phyloP scores from a whole-genome alignment of 1,140 invertebrate genomes.

The Drosophila bocki region DNA sequence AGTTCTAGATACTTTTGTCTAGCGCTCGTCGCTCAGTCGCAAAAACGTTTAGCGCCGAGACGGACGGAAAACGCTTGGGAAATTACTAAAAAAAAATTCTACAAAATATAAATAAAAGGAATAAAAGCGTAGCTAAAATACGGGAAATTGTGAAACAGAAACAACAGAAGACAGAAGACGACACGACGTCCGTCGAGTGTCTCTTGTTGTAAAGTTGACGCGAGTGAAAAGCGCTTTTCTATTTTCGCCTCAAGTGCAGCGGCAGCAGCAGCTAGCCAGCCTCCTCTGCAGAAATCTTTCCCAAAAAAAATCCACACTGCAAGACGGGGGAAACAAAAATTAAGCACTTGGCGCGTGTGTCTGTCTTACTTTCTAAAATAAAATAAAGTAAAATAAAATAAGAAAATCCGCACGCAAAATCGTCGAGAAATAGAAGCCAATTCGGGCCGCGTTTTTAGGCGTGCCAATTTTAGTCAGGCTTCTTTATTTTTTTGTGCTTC shows the following conservation, averaged over 20 bases:
- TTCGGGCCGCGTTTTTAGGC: constrained; percentile 24
- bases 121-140: constrained; percentile 16
- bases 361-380: constrained; percentile 73
- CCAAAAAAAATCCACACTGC: constrained; percentile 5
- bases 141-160: constrained; percentile 28
- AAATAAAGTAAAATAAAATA: constrained; percentile 72
- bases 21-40: constrained; percentile 70
- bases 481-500: background rate
- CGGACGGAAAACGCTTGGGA: constrained; percentile 63
- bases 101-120: constrained; percentile 9
- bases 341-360: constrained; percentile 66
- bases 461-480: constrained; percentile 39
- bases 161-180: constrained; percentile 31
- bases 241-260: constrained; percentile 81
- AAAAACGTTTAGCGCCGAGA: constrained; percentile 77
- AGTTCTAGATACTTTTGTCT: constrained; percentile 84
- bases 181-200: constrained; percentile 37
- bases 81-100: constrained; percentile 36
- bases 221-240: constrained; percentile 78
- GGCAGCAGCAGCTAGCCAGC: background rate
- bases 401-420: constrained; percentile 40
- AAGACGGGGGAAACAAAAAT: constrained; percentile 11
- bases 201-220: constrained; percentile 68
- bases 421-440: constrained; percentile 34
- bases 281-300: constrained; percentile 12